Conservation (phyloP, 2,888 invertebrate genomes). For the Agapetus fuscipes region DNA sequence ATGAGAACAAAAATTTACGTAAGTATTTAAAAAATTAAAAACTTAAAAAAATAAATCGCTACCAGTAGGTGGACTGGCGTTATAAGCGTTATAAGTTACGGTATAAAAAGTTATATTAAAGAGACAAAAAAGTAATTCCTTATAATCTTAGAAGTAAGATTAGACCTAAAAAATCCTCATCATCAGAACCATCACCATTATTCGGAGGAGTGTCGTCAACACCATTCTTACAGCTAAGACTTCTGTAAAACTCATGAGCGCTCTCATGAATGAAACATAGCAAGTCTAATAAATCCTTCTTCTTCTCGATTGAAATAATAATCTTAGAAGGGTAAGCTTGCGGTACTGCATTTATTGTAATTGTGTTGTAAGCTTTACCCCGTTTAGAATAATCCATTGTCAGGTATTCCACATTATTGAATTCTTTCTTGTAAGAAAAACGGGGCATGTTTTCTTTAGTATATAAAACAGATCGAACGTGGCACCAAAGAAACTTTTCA, state of each 20-base stretch:
- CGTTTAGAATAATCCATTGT: not conserved
- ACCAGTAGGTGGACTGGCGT: not conserved
- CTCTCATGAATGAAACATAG: not conserved
- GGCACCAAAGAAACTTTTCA: conserved; percentile 19
- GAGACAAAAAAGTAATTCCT: not conserved
- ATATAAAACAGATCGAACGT: conserved; percentile 4
- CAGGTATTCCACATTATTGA: not conserved
- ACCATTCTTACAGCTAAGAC: not conserved
- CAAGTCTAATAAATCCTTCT: not conserved
- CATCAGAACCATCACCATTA: not conserved
- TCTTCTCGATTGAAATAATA: not conserved
- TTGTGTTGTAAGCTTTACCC: not conserved
- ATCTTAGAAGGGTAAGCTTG: not conserved
- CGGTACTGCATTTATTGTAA: not conserved
- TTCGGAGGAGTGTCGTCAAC: not conserved
- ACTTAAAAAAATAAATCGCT: not conserved
- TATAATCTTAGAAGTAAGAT: not conserved
- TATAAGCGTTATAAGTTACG: too few species aligned
- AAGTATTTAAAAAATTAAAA: not conserved
- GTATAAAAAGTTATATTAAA: too few species aligned
- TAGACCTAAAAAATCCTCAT: not conserved
- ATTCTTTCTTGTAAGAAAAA: conserved; percentile 6
- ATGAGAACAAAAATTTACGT: not conserved
- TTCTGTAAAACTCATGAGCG: not conserved
- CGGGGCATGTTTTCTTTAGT: too few species aligned